Evolutionary conservation across 2,113 vertebrate genomes (phyloP).

Genomic region (Microcebus jonahi): DNA sequence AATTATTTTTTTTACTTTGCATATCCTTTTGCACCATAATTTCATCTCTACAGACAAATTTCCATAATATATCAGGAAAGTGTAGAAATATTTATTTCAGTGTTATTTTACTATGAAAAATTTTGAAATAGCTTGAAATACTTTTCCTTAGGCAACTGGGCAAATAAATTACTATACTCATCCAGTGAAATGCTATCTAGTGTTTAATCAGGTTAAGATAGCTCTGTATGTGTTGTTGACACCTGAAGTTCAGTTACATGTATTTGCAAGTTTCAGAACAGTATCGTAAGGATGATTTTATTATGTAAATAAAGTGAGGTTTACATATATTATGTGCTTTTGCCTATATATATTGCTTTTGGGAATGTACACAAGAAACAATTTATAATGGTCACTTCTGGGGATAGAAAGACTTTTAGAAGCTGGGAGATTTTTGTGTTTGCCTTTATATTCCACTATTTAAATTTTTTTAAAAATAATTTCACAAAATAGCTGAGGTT

Average conservation of each 20-base stretch:
- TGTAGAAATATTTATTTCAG: constrained; percentile 1
- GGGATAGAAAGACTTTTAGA: neutral
- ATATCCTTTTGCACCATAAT: neutral
- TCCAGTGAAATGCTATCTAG: neutral
- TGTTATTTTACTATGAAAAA: constrained; percentile 17
- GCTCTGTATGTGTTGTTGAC: neutral
- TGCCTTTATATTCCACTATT: neutral
- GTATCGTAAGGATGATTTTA: neutral
- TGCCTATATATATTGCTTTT: neutral
- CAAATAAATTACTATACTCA: neutral
- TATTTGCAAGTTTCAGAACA: neutral
- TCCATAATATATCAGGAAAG: neutral
- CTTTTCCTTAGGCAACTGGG: neutral
- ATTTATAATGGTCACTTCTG: neutral
- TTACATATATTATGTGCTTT: neutral
- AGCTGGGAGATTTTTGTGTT: neutral
- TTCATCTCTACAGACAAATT: neutral
- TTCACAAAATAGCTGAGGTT: neutral
- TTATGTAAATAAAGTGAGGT: neutral
- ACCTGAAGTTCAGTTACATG: neutral
- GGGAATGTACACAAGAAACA: neutral
- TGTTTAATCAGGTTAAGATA: neutral
- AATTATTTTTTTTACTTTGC: neutral
- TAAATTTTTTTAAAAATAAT: neutral
- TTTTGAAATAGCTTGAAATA: constrained; percentile 12